Percentiles rank a stretch among this genome's conserved stretches.
phyloP scores from a whole-genome alignment of 2,797 vertebrate species.

The Coregonus suidteri region DNA sequence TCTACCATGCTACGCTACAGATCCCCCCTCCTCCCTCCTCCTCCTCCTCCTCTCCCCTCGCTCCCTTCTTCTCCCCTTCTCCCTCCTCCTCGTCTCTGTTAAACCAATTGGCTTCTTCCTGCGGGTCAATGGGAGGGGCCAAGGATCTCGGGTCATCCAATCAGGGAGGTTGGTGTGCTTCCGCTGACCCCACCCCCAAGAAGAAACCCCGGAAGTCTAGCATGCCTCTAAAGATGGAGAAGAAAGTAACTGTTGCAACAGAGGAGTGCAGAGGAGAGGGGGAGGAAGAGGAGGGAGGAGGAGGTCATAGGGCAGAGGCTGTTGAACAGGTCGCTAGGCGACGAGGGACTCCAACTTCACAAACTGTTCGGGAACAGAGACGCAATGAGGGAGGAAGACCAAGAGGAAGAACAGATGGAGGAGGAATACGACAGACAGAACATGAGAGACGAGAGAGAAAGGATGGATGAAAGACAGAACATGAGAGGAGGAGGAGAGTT shows the following conservation, averaged over 20 bases:
- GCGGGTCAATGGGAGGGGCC: background rate
- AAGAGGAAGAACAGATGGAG: background rate
- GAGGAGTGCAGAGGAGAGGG: background rate
- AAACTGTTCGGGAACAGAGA: background rate
- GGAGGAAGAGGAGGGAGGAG: background rate
- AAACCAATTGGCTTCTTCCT: conserved; percentile 67
- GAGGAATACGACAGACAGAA: too few relatives aligned
- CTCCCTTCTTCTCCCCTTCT: background rate
- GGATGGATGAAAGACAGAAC: too few relatives aligned
- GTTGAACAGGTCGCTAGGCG: background rate
- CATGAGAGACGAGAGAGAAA: too few relatives aligned
- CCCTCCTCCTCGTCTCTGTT: background rate
- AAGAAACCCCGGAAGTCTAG: conserved; percentile 93
- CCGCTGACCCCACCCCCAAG: conserved; percentile 75
- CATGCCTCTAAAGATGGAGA: conserved; percentile 88
- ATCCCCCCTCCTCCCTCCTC: background rate
- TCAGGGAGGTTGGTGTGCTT: conserved; percentile 52
- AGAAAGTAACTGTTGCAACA: background rate
- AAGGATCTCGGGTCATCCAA: conserved; percentile 40
- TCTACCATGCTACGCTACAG: background rate
- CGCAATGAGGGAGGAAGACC: background rate
- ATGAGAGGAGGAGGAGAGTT: too few relatives aligned
- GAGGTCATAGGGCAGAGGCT: background rate
- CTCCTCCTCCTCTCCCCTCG: background rate
- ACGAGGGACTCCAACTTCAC: background rate